phyloP scores from a whole-genome alignment of 1,140 invertebrate species.

The Drosophila repleta region DNA sequence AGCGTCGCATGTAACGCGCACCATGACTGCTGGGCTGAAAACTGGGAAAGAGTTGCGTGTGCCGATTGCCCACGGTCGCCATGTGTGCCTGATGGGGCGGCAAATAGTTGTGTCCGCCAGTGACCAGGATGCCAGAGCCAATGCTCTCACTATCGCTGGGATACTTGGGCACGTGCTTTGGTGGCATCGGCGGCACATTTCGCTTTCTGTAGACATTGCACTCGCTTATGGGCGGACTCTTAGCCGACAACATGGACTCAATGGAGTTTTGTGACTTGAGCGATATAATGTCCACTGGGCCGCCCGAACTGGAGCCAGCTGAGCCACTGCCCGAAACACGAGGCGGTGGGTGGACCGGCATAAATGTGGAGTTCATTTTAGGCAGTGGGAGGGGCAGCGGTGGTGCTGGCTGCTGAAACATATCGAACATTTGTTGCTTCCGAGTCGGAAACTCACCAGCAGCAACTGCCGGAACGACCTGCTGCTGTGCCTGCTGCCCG shows the following conservation, averaged over 20 bases:
- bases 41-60: slow-evolving; percentile 76
- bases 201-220: slow-evolving; percentile 70
- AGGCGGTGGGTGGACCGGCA: slow-evolving; percentile 60
- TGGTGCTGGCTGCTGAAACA: slow-evolving; percentile 61
- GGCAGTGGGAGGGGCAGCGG: slow-evolving; percentile 51
- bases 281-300: slow-evolving; percentile 69
- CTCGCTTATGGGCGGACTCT: slow-evolving; percentile 78
- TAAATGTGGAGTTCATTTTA: slow-evolving; percentile 65
- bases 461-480: slow-evolving; percentile 57
- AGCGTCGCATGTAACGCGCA: slow-evolving; percentile 81
- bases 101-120: slow-evolving; percentile 33
- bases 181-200: slow-evolving; percentile 64
- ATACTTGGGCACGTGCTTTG: slow-evolving; percentile 86
- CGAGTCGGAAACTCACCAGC: slow-evolving; percentile 69
- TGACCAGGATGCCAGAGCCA: slow-evolving; percentile 84
- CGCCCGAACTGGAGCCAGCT: slow-evolving; percentile 39
- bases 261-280: slow-evolving; percentile 83
- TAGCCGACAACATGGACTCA: slow-evolving; percentile 78
- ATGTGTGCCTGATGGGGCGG: slow-evolving; percentile 22
- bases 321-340: slow-evolving; percentile 34
- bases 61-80: slow-evolving; percentile 58
- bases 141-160: slow-evolving; percentile 87
- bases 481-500: slow-evolving; percentile 80
- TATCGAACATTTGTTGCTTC: slow-evolving; percentile 78
- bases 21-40: slow-evolving; percentile 61